phyloP scores from a whole-genome alignment of 2,888 invertebrate genomes.

The Axea sp. region DNA sequence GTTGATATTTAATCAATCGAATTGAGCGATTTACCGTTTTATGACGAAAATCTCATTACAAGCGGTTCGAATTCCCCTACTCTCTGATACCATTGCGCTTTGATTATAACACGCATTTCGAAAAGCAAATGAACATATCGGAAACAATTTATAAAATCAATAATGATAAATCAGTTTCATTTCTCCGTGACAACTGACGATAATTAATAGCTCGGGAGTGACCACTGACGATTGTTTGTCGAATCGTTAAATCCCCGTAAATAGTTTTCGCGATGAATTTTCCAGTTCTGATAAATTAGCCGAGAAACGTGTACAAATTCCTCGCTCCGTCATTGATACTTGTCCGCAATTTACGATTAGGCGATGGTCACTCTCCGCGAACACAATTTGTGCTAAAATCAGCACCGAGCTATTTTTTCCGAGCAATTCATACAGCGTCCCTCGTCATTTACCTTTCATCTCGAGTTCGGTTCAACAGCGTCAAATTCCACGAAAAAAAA shows the following conservation, averaged over 20 bases:
- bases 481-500: constrained; percentile 49
- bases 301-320: constrained; percentile 72
- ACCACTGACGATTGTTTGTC: constrained; percentile 5
- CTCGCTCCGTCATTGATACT: constrained; percentile 57
- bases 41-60: too few species aligned
- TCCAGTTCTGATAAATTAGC: constrained; percentile 67
- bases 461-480: constrained; percentile 34
- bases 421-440: constrained; percentile 66
- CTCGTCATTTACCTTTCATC: constrained; percentile 56
- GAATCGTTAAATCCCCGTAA: constrained; percentile 44
- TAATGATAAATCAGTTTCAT: constrained; percentile 8
- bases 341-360: constrained; percentile 75
- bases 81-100: too few species aligned
- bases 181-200: neutral
- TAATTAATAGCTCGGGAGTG: constrained; percentile 1
- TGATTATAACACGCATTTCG: too few species aligned
- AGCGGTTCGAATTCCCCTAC: too few species aligned
- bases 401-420: constrained; percentile 69
- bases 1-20: too few species aligned
- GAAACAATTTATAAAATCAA: too few species aligned
- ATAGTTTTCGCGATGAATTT: constrained; percentile 31
- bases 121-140: too few species aligned
- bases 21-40: too few species aligned
- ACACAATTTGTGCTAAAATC: constrained; percentile 75
- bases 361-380: constrained; percentile 73